Base-by-base conservation (phyloP, 2,888 invertebrate genomes). In the Nineta flava region DNA sequence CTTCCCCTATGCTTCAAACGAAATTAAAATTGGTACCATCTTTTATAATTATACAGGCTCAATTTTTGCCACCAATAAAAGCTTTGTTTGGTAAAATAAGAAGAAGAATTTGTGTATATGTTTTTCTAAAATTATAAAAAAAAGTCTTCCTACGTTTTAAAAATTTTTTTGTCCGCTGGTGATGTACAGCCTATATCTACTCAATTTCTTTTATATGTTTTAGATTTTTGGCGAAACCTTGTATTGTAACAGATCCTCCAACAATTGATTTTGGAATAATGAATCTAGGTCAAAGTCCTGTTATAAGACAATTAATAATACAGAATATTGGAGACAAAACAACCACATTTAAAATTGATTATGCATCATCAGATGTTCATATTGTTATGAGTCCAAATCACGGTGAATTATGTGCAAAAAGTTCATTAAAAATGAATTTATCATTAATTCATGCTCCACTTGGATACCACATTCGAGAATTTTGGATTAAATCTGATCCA, bases 401-500 rank as follows among this genome's bases (percentile, higher is more conserved):
- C 5, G 38, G 38, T 38, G 15, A 13, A n/a, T 53, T 65, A 1
- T 53, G 55, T 52, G 61, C 65, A 1, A 54, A 57, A 40, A 51
- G 53, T 13, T 48, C 52, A 6, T 49, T 60, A 1, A 51, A 47
- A 2, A 50, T 71, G 4, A 59, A 55, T 38, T 57, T 70, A 2
- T 65, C 68, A 56, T 54, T 70, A 7, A 60, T 66, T 10, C 66
- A 67, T 6, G 57, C 58, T 4, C 51, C 57, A 6, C 61, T 62
- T 51, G 71, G 70, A 9, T 51, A 55, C 2, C 66, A 65, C 49
- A 52, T 53, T 17, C 60, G 60, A 19, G 69, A 71, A 57, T 65
- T 73, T 53, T 73, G 72, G 72, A 59, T 66, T n/a, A 66, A 65
- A 57, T 60, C 62, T 10, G 59, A 59, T 9, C 60, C 59, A 15